Conservation (phyloP, 2,797 vertebrate species). For the Enteromius anoplus region DNA sequence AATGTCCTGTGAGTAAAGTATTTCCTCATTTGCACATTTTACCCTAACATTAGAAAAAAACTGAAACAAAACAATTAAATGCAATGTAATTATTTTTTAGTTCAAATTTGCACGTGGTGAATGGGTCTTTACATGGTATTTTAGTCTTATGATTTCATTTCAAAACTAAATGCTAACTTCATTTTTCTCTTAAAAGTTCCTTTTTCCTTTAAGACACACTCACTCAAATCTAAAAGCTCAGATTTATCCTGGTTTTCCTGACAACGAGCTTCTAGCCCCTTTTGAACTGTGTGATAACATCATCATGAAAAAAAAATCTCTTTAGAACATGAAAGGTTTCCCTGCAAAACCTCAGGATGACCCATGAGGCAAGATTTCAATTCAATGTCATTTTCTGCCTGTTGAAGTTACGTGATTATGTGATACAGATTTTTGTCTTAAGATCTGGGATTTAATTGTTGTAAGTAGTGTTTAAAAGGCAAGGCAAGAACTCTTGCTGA, state of each 20-base stretch:
- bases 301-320: neutral
- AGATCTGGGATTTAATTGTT: neutral
- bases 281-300: conserved; percentile 36
- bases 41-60: neutral
- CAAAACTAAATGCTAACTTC: neutral
- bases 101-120: neutral
- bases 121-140: neutral
- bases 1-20: neutral
- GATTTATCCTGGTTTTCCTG: conserved; percentile 26
- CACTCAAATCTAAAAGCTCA: conserved; percentile 12
- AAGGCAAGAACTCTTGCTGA: conserved; percentile 24
- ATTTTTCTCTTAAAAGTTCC: conserved; percentile 7
- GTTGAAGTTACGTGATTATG: neutral
- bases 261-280: conserved; percentile 12
- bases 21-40: neutral
- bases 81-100: neutral
- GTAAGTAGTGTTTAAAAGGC: conserved; percentile 27
- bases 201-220: neutral
- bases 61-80: neutral
- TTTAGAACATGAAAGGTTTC: conserved; percentile 12
- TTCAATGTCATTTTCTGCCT: conserved; percentile 11
- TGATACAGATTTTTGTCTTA: neutral
- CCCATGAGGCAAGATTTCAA: neutral
- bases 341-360: neutral
- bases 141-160: neutral